A percentile compares a stretch with the other conserved stretches of the same genome.
These are phyloP conservation scores for Ormyrus nitidulus DNA, from an alignment of 2,888 invertebrate genomes.

Conservation along the genomic window DNA sequence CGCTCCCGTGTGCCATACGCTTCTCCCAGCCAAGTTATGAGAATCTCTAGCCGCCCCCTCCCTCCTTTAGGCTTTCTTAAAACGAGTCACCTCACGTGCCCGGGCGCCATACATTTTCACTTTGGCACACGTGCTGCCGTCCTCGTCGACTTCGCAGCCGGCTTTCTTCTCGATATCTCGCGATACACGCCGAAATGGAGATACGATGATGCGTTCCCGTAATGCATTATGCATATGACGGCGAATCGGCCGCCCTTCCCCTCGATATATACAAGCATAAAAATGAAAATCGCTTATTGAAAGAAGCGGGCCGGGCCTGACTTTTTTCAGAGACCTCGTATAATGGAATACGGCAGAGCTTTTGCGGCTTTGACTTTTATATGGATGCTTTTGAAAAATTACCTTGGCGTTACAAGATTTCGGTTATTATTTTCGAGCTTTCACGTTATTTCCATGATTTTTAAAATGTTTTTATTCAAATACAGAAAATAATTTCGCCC, in stretches of 20 bases:
- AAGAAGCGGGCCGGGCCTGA: conserved; percentile 50
- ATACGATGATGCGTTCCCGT: conserved; percentile 74
- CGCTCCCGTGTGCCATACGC: conserved; percentile 47
- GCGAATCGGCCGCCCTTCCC: neutral
- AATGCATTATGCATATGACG: conserved; percentile 71
- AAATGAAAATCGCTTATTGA: conserved; percentile 65
- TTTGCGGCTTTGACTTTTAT: conserved; percentile 31
- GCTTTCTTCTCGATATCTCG: conserved; percentile 47
- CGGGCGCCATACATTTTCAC: conserved; percentile 73
- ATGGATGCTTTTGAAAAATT: conserved; percentile 22
- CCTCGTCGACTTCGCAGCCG: conserved; percentile 67
- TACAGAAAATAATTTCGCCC: too few species aligned
- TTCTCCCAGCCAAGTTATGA: conserved; percentile 64
- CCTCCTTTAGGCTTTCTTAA: conserved; percentile 55
- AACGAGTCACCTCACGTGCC: conserved; percentile 69
- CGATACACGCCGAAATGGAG: conserved; percentile 67
- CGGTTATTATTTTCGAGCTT: neutral
- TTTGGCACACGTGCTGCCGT: conserved; percentile 74
- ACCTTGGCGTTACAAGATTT: neutral
- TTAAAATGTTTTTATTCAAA: neutral
- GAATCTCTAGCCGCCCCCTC: conserved; percentile 64
- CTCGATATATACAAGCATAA: conserved; percentile 36
- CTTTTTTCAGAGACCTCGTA: conserved; percentile 28
- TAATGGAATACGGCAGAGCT: neutral
- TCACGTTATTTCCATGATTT: conserved; percentile 13